Percentiles rank a stretch among this genome's conserved stretches.
phyloP scores from a whole-genome alignment of 1,140 invertebrate genomes.

The Eueides isabella region DNA sequence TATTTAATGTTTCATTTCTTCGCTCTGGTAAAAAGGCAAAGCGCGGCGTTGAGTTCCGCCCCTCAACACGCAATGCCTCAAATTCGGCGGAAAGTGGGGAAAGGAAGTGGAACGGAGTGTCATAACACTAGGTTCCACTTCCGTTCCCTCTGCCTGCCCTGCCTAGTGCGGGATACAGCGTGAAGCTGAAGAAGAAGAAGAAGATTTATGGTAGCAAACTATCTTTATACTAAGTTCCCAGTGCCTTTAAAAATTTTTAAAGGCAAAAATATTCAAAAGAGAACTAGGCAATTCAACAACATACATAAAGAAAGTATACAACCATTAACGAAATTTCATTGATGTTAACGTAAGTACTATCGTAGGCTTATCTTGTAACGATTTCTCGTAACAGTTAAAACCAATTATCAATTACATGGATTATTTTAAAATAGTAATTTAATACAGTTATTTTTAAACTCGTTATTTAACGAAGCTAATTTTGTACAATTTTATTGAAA shows the following conservation, averaged over 20 bases:
- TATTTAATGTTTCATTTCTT: not conserved
- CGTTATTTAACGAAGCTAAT: too few species aligned
- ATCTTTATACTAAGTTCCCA: too few species aligned
- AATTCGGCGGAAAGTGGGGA: not conserved
- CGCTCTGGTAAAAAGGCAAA: not conserved
- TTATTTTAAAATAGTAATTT: not conserved
- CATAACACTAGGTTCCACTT: not conserved
- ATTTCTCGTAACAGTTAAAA: not conserved
- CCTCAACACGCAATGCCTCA: not conserved
- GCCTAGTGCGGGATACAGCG: not conserved
- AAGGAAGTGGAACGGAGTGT: not conserved
- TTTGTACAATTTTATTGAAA: too few species aligned
- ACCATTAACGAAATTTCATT: not conserved
- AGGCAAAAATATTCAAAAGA: too few species aligned
- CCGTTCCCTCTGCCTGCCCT: too few species aligned
- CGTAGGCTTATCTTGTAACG: not conserved
- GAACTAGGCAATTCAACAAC: too few species aligned
- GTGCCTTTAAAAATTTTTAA: too few species aligned
- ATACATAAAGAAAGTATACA: too few species aligned
- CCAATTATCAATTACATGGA: not conserved
- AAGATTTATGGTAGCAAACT: too few species aligned
- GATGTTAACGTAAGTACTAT: not conserved
- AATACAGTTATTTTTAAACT: not conserved
- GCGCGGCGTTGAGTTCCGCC: too few species aligned
- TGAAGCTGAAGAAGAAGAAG: not conserved